These are phyloP conservation scores for Isichthys henryi DNA, from an alignment of 2,113 vertebrate species.

Conservation along the genomic window DNA sequence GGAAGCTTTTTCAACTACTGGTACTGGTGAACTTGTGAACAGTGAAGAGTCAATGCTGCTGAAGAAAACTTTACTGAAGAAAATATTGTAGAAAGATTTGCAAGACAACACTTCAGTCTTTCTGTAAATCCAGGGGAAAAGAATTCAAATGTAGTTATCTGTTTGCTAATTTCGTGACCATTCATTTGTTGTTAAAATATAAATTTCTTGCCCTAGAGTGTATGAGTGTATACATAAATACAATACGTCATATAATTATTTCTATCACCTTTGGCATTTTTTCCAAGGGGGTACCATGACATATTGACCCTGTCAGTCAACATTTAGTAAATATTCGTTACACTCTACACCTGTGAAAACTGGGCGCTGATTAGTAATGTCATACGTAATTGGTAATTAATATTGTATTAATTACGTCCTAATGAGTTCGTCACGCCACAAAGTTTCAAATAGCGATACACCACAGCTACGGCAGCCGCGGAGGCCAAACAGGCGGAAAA, in stretches of 20 bases:
- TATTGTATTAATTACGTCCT: background rate
- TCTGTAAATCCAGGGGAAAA: background rate
- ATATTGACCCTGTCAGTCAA: background rate
- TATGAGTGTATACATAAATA: background rate
- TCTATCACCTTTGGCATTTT: background rate
- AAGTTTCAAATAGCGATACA: background rate
- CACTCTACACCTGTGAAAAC: background rate
- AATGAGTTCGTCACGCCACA: too few species aligned
- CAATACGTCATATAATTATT: background rate
- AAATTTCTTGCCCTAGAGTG: background rate
- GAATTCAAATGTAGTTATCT: background rate
- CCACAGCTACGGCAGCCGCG: slow-evolving; percentile 7
- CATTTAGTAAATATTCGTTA: background rate
- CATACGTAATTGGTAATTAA: background rate
- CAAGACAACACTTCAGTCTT: background rate
- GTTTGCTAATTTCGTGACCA: background rate
- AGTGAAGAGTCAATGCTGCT: background rate
- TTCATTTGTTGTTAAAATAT: background rate
- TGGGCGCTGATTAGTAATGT: background rate
- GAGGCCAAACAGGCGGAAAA: background rate
- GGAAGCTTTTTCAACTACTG: too few species aligned
- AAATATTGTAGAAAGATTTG: background rate
- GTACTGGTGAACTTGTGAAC: too few species aligned
- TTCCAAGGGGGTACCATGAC: background rate
- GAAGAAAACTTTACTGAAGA: background rate